Conservation (phyloP, 2,888 invertebrate species). For the Papilio gigon region DNA sequence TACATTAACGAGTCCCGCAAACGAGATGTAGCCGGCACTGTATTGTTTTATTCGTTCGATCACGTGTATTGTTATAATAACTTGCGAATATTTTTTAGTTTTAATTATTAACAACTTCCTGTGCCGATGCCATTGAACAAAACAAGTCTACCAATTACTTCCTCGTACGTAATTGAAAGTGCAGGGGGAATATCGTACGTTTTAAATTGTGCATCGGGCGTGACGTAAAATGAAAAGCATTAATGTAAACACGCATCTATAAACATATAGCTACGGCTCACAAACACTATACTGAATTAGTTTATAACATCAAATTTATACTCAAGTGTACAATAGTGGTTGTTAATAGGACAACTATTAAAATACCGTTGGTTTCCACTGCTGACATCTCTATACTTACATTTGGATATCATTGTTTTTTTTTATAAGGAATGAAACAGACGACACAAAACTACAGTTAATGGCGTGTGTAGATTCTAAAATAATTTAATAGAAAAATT, state of each 20-base stretch:
- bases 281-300: background rate
- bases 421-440: too few relatives aligned
- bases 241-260: background rate
- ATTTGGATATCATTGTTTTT: too few relatives aligned
- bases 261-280: background rate
- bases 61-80: constrained; percentile 26
- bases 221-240: constrained; percentile 18
- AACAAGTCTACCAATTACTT: constrained; percentile 27
- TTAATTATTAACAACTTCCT: constrained; percentile 7
- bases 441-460: too few relatives aligned
- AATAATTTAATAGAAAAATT: background rate
- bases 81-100: constrained; percentile 17
- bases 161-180: constrained; percentile 29
- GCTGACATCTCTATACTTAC: too few relatives aligned
- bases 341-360: too few relatives aligned
- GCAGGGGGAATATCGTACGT: constrained; percentile 16
- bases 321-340: too few relatives aligned
- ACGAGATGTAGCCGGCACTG: constrained; percentile 16
- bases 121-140: constrained; percentile 11
- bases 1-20: constrained; percentile 52
- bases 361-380: too few relatives aligned
- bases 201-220: constrained; percentile 10
- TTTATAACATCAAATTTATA: too few relatives aligned
- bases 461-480: background rate
- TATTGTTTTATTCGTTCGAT: constrained; percentile 31